Evolutionary conservation across 1,140 invertebrate species (phyloP), one percentile per base, ranked within the genome.

Genomic region (Drosophila setifemur): DNA sequence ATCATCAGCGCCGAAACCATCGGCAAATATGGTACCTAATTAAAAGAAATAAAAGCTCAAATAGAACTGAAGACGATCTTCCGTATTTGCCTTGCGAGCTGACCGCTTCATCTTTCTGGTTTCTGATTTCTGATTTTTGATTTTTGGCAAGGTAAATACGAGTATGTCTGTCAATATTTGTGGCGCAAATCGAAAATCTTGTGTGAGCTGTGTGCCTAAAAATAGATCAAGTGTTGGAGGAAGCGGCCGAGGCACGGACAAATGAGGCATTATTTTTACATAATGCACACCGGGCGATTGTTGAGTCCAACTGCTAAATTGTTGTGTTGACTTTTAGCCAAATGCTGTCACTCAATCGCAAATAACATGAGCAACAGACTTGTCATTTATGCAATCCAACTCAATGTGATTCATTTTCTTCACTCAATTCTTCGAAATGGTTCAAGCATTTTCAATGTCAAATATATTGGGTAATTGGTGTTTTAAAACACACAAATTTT

Each of bases 401-500:
- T 23, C 12, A 7, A 26, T 12, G 18, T 61, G 40, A 64, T 39
- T 64, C 60, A 64, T 63, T 72, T 42, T 58, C 19, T 50, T 26
- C 14, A 19, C 33, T 61, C 11, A 63, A 64, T 39, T 64, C 33
- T 64, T 29, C 9, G 48, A 39, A 23, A 12, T 14, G 55, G 43
- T 60, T 69, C 21, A 66, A 71, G 77, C 40, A 55, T 53, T 67
- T 83, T 83, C 79, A 85, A 83, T 83, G 79, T 71, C 79, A 85
- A 70, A 66, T 52, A 35, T 73, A 21, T 63, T 40, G 33, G 57
- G 52, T 85, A 78, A 78, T 83, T 79, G 54, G 54, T 63, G 58
- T 47, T 55, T 39, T 31, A 23, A 48, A 50, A 75, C 21, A 70
- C 42, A 47, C 29, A 53, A 23, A 21, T 50, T n/a, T 39, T 21